phyloP scores from a whole-genome alignment of 2,797 vertebrate species.

The Passerculus sandwichensis region DNA sequence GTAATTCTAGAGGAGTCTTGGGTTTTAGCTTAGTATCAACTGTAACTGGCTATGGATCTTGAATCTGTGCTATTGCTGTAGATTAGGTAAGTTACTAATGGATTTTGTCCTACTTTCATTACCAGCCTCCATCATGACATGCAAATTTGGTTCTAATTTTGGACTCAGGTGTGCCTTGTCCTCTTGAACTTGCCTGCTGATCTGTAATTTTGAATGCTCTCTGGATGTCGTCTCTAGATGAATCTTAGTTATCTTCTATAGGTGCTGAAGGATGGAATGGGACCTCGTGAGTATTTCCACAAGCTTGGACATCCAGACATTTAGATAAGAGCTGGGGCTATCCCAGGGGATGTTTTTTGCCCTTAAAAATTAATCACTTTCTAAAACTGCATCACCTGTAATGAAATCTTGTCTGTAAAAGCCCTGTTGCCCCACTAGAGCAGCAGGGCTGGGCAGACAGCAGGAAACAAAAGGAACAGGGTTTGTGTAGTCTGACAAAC shows the following conservation, averaged over 20 bases:
- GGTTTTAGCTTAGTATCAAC: rapidly evolving
- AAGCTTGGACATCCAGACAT: background rate
- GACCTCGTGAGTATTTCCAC: background rate
- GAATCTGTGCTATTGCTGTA: rapidly evolving
- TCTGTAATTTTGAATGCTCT: background rate
- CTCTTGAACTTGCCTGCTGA: background rate
- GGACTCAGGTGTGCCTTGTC: rapidly evolving
- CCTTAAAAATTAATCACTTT: background rate
- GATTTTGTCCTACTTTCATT: background rate
- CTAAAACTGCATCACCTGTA: rapidly evolving
- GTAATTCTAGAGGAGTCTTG: rapidly evolving
- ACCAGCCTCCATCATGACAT: rapidly evolving
- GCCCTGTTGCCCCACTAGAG: rapidly evolving
- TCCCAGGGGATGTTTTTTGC: rapidly evolving
- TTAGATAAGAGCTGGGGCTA: background rate
- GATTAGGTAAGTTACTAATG: too few species aligned
- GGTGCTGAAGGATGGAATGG: too few species aligned
- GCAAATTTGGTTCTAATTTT: background rate
- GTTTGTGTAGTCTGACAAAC: background rate
- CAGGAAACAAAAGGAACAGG: background rate
- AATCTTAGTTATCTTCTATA: background rate
- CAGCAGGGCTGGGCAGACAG: background rate
- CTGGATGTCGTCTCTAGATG: rapidly evolving
- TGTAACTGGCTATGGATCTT: rapidly evolving
- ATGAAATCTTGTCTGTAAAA: background rate